A percentile compares a stretch with the other conserved stretches of the same genome.
These are phyloP conservation scores for Nothocercus nigrocapillus DNA, from an alignment of 2,113 vertebrate genomes.

Conservation along the genomic window DNA sequence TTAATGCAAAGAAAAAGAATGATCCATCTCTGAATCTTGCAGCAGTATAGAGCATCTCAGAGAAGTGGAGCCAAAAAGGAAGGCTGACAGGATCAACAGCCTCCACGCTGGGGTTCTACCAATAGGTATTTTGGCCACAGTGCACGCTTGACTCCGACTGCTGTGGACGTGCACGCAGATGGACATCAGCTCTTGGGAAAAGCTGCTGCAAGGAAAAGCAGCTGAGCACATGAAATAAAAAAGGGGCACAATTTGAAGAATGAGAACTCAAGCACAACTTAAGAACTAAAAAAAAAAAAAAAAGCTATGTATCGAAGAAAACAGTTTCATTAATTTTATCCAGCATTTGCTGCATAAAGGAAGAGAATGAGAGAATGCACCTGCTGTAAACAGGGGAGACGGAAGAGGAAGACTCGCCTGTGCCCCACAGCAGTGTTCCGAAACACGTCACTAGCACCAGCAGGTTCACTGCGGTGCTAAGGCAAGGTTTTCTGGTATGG, in stretches of 20 bases:
- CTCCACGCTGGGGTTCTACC: neutral
- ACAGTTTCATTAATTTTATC: neutral
- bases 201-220: conserved; percentile 3
- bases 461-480: neutral
- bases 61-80: neutral
- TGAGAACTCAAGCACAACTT: fast-evolving
- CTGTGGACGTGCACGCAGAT: conserved; percentile 6
- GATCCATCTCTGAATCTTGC: neutral
- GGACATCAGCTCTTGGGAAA: neutral
- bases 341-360: neutral
- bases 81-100: neutral
- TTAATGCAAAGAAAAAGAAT: neutral
- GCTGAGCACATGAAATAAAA: neutral
- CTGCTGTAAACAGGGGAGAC: fast-evolving
- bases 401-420: fast-evolving
- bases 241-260: neutral
- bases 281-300: neutral
- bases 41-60: neutral
- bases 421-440: neutral
- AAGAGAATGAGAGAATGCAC: neutral
- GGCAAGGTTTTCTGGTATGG: neutral
- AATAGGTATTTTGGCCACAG: conserved; percentile 35
- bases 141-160: neutral
- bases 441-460: neutral
- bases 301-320: neutral